Conservation (phyloP, 2,113 vertebrate species). For the Onychostoma macrolepis region DNA sequence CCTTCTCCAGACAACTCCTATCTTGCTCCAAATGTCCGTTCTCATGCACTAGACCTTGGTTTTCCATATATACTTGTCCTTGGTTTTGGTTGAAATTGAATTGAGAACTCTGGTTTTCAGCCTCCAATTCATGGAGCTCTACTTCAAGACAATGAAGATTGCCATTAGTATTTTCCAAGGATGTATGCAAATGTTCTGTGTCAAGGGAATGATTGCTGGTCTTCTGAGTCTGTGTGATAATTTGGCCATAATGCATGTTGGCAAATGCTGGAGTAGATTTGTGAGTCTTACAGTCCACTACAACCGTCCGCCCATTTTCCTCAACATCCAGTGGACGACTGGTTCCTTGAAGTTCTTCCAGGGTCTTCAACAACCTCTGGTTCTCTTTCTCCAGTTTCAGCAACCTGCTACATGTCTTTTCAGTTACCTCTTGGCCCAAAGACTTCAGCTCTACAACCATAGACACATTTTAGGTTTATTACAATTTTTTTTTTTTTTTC, state of each 20-base stretch:
- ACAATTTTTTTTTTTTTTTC: neutral
- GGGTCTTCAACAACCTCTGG: slow-evolving; percentile 89
- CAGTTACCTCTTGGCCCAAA: slow-evolving; percentile 93
- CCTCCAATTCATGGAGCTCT: slow-evolving; percentile 91
- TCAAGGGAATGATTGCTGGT: slow-evolving; percentile 95
- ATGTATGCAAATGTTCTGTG: slow-evolving; percentile 93
- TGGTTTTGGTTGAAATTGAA: slow-evolving; percentile 95
- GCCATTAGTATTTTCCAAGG: slow-evolving; percentile 93
- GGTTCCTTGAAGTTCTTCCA: slow-evolving; percentile 86
- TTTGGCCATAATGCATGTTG: slow-evolving; percentile 86
- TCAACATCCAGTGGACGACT: slow-evolving; percentile 35
- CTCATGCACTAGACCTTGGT: slow-evolving; percentile 90
- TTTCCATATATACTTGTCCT: slow-evolving; percentile 93
- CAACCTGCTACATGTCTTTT: slow-evolving; percentile 91
- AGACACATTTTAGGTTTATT: slow-evolving; percentile 25
- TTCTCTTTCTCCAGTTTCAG: slow-evolving; percentile 98
- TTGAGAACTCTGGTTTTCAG: slow-evolving; percentile 92
- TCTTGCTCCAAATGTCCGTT: slow-evolving; percentile 92
- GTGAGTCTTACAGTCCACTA: slow-evolving; percentile 86
- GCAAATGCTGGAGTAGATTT: slow-evolving; percentile 90
- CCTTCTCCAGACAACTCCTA: slow-evolving; percentile 95
- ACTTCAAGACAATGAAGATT: slow-evolving; percentile 94
- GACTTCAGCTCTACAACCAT: slow-evolving; percentile 84
- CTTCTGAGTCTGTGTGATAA: slow-evolving; percentile 73
- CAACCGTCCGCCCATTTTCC: neutral